Conservation (phyloP, 2,888 invertebrate genomes). For the Elegia similella region DNA sequence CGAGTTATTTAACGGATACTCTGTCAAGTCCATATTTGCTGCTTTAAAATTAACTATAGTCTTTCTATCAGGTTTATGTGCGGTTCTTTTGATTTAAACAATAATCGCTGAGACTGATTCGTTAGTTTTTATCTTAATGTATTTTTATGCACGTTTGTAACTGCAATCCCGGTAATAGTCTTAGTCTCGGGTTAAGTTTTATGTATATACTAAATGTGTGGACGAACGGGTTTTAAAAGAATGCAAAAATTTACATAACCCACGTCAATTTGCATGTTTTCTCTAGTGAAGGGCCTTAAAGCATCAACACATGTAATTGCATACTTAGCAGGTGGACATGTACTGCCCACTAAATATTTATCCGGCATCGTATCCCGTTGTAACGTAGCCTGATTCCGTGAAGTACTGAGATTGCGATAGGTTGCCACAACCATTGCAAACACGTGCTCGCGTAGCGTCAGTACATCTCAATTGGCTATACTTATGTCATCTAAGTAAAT, state of each 20-base stretch:
- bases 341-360: constrained; percentile 12
- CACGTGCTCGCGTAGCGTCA: neutral
- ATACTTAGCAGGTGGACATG: constrained; percentile 4
- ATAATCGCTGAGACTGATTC: constrained; percentile 3
- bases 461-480: neutral
- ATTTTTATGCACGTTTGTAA: neutral
- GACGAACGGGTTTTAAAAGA: constrained; percentile 10
- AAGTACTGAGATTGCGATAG: neutral
- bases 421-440: neutral
- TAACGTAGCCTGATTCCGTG: neutral
- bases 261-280: constrained; percentile 17
- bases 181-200: neutral
- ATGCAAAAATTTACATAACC: constrained; percentile 13
- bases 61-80: constrained; percentile 13
- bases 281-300: constrained; percentile 15
- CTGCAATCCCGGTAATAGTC: neutral
- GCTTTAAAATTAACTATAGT: constrained; percentile 26
- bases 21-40: constrained; percentile 8
- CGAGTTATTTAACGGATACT: constrained; percentile 37
- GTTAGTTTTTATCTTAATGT: constrained; percentile 7
- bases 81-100: neutral
- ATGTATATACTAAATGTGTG: neutral
- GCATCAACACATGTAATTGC: constrained; percentile 9
- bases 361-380: neutral
- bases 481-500: constrained; percentile 3